Evolutionary conservation across 2,113 vertebrate genomes (phyloP).

Genomic region (Actenoides hombroni): DNA sequence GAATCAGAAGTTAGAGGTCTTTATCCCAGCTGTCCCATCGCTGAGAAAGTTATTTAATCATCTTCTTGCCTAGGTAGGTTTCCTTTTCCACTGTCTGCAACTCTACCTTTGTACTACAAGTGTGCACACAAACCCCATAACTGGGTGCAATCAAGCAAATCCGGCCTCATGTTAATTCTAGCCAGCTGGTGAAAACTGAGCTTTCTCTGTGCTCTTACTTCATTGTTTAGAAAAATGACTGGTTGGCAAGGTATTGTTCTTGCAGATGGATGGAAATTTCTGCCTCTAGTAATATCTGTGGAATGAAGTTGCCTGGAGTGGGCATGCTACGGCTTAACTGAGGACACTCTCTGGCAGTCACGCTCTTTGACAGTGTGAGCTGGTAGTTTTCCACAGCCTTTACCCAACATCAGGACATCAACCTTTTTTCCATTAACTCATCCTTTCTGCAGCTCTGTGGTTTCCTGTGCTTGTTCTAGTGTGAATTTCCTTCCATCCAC

Average conservation of each 20-base stretch:
- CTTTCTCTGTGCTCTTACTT: background rate
- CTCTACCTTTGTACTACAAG: background rate
- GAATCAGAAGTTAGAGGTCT: background rate
- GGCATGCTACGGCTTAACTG: background rate
- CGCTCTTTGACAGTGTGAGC: background rate
- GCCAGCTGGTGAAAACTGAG: conserved; percentile 2
- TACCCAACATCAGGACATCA: background rate
- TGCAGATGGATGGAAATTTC: background rate
- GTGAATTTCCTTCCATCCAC: conserved; percentile 3
- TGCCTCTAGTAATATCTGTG: background rate
- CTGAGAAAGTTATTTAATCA: background rate
- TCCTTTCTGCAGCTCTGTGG: conserved; percentile 13
- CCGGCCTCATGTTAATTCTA: background rate
- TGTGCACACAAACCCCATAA: background rate
- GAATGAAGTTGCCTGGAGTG: background rate
- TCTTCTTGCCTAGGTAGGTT: background rate
- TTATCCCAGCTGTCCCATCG: background rate
- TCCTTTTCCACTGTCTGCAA: background rate
- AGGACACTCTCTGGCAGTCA: background rate
- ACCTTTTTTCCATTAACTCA: conserved; percentile 32
- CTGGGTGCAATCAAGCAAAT: background rate
- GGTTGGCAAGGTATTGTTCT: background rate
- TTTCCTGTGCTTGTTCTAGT: conserved; percentile 37
- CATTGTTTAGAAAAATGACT: background rate
- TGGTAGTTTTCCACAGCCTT: conserved; percentile 15